Conservation (phyloP, 2,797 vertebrate genomes). For the Neomorphus geoffroyi region DNA sequence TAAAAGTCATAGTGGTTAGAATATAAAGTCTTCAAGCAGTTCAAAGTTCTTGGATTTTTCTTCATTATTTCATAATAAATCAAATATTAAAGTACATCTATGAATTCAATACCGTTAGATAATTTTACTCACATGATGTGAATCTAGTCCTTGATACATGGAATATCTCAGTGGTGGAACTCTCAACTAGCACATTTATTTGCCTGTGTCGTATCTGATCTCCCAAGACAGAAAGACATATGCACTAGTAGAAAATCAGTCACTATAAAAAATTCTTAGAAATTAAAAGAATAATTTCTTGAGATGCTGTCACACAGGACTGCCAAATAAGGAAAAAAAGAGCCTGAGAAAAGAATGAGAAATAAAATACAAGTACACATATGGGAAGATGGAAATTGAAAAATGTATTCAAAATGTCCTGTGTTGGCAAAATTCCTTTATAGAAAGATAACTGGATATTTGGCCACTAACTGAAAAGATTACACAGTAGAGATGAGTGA, state of each 20-base stretch:
- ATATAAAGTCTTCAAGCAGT: background rate
- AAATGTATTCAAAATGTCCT: background rate
- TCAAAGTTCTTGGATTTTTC: background rate
- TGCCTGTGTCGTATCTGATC: background rate
- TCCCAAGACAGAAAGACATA: background rate
- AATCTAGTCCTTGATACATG: background rate
- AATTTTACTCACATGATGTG: background rate
- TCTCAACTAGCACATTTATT: background rate
- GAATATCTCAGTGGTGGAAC: background rate
- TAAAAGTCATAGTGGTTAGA: background rate
- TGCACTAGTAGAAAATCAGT: background rate
- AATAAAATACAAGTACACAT: background rate
- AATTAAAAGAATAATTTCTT: background rate
- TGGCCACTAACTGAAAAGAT: background rate
- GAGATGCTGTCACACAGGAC: background rate
- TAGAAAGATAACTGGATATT: background rate
- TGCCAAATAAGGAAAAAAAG: background rate
- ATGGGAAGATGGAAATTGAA: accelerated
- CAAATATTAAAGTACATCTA: background rate
- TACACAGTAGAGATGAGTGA: background rate
- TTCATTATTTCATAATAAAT: background rate
- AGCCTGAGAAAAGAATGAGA: background rate
- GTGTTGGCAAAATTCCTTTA: background rate
- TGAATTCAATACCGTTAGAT: background rate
- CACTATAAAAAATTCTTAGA: background rate